These are phyloP conservation scores for Acanthaster planci DNA, from an alignment of 35 echinoderm and acorn worm genomes.

Conservation along the genomic window DNA sequence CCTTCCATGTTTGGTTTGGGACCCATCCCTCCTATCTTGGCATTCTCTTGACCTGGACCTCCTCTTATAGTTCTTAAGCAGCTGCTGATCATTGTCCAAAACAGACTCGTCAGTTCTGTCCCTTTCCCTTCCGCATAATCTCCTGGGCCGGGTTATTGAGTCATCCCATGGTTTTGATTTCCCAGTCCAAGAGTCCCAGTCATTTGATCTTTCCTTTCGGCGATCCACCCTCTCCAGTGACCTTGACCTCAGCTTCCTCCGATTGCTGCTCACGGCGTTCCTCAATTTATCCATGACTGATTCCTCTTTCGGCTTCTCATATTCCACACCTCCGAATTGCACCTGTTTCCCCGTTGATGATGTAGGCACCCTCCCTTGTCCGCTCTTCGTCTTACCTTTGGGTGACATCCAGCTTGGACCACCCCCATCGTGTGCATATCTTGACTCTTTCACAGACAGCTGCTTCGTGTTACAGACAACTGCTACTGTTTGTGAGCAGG, in stretches of 20 bases:
- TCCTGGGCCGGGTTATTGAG: too few species aligned
- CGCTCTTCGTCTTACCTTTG: background rate
- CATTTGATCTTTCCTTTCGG: background rate
- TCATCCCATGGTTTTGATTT: too few species aligned
- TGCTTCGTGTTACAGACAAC: background rate
- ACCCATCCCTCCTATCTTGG: background rate
- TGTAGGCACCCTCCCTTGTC: background rate
- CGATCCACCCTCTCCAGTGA: slow-evolving; percentile 6
- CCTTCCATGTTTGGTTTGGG: background rate
- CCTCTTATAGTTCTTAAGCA: background rate
- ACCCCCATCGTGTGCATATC: background rate
- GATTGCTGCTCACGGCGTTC: background rate
- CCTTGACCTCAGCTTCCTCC: background rate
- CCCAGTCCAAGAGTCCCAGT: background rate
- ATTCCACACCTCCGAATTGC: slow-evolving; percentile 5
- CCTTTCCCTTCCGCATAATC: too few species aligned
- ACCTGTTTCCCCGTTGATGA: background rate
- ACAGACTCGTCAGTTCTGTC: too few species aligned
- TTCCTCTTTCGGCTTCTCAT: slow-evolving; percentile 7
- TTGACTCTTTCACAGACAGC: background rate
- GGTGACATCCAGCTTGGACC: background rate
- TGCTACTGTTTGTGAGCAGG: too few species aligned
- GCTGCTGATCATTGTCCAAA: background rate
- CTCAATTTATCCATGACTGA: background rate
- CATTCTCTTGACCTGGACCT: background rate